Conservation (phyloP, 1,140 invertebrate species). For the Hycleus phaleratus region DNA sequence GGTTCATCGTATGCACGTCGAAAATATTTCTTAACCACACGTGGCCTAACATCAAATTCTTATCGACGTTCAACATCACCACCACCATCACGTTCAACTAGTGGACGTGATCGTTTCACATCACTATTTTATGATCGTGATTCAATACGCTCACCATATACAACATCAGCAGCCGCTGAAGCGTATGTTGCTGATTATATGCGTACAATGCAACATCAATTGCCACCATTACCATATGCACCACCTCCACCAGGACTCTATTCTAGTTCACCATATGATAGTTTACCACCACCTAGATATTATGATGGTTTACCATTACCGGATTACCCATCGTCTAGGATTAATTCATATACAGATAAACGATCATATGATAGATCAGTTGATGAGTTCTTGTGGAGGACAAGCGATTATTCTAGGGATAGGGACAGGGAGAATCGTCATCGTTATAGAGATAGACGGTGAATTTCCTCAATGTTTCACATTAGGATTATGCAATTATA, state of each 20-base stretch:
- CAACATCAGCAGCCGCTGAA: constrained; percentile 57
- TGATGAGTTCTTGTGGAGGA: constrained; percentile 83
- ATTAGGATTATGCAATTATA: neutral
- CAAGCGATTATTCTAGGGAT: constrained; percentile 52
- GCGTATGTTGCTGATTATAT: constrained; percentile 72
- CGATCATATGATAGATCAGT: constrained; percentile 82
- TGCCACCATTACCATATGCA: constrained; percentile 63
- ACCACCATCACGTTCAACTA: constrained; percentile 20
- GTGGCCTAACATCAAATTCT: constrained; percentile 42
- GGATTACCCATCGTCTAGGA: constrained; percentile 49
- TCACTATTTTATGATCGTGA: constrained; percentile 38
- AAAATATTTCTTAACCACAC: constrained; percentile 45
- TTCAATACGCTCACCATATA: constrained; percentile 36
- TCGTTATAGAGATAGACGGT: constrained; percentile 26
- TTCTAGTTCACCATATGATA: constrained; percentile 55
- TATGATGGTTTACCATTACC: constrained; percentile 66
- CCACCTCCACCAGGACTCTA: constrained; percentile 51
- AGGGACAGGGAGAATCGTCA: constrained; percentile 35
- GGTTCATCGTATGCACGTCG: constrained; percentile 42
- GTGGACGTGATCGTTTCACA: constrained; percentile 30
- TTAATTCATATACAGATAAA: constrained; percentile 57
- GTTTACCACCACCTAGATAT: constrained; percentile 65
- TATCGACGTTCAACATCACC: constrained; percentile 55
- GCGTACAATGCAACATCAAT: constrained; percentile 70
- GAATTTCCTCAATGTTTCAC: neutral